phyloP scores from a whole-genome alignment of 2,888 invertebrate species.

The Eristalis pertinax region DNA sequence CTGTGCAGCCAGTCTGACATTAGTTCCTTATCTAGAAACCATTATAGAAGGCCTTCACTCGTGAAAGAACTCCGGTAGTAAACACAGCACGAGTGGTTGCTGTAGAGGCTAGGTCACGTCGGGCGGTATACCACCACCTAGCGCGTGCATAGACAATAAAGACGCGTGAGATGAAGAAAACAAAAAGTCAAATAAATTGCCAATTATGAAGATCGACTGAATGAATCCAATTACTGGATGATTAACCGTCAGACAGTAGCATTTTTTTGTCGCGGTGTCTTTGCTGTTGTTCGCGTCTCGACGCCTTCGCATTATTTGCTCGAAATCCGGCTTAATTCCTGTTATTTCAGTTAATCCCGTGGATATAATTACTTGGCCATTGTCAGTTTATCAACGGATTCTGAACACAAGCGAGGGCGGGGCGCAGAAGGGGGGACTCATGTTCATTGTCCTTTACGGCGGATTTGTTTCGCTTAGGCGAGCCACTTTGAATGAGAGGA shows the following conservation, averaged over 20 bases:
- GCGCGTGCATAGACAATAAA: no score
- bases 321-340: constrained; percentile 53
- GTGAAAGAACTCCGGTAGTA: no score
- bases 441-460: background rate
- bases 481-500: background rate
- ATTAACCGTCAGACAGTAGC: background rate
- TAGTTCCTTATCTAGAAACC: no score
- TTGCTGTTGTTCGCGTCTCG: background rate
- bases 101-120: no score
- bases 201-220: constrained; percentile 29
- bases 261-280: constrained; percentile 10
- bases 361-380: constrained; percentile 15
- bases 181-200: constrained; percentile 6
- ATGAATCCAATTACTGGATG: constrained; percentile 36
- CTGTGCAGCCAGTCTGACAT: no score
- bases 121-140: no score
- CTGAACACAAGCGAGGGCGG: background rate
- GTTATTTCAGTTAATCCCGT: constrained; percentile 29
- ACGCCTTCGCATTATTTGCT: constrained; percentile 20
- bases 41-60: no score
- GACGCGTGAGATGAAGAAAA: no score
- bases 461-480: background rate
- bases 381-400: background rate
- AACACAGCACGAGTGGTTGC: no score
- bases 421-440: background rate